Percentiles rank a stretch among this genome's conserved stretches.
These are phyloP conservation scores for Fragum sueziense DNA, from an alignment of 2,888 invertebrate species.

Conservation along the genomic window DNA sequence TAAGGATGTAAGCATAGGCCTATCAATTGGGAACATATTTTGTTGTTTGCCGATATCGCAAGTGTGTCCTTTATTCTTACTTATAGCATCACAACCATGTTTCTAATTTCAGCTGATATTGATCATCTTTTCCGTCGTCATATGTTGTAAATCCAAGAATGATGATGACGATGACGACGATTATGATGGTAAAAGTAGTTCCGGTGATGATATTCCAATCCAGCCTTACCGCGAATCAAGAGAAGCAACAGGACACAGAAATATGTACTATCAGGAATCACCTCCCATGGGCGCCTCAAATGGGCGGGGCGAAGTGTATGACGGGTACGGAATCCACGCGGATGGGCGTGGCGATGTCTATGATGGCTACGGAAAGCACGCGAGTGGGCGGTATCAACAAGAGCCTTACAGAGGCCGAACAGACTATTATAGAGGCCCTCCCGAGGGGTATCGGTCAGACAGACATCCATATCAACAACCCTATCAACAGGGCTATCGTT, in stretches of 20 bases:
- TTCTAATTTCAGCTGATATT: constrained; percentile 41
- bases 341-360: not conserved
- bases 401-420: constrained; percentile 51
- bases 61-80: too few relatives aligned
- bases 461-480: not conserved
- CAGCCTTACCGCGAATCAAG: constrained; percentile 50
- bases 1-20: too few relatives aligned
- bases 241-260: constrained; percentile 35
- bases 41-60: too few relatives aligned
- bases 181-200: constrained; percentile 31
- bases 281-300: constrained; percentile 12
- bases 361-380: not conserved
- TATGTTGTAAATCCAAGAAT: constrained; percentile 44
- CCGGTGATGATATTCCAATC: constrained; percentile 51
- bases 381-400: constrained; percentile 11
- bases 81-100: too few relatives aligned
- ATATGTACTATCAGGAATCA: constrained; percentile 30
- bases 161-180: constrained; percentile 23
- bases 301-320: constrained; percentile 1
- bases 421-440: constrained; percentile 52
- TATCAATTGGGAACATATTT: too few relatives aligned
- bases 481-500: not conserved
- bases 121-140: constrained; percentile 51
- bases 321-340: constrained; percentile 5
- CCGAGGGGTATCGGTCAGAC: constrained; percentile 43